Base-by-base conservation (phyloP, 1,140 invertebrate species). In the Drosophila lini region DNA sequence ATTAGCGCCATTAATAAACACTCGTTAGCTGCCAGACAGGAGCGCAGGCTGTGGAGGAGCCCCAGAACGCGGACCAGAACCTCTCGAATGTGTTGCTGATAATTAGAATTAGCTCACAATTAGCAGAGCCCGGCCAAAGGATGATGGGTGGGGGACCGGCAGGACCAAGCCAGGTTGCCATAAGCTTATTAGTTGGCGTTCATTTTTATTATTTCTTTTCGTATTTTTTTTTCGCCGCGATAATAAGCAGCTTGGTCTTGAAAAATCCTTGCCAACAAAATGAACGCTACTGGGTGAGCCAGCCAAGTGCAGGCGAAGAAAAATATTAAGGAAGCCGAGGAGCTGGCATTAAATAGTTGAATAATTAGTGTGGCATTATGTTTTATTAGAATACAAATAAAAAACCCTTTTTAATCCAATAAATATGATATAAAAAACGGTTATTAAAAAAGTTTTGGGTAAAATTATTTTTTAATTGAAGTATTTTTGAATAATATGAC, bases 81-180 rank as follows among this genome's bases (percentile, higher is more conserved):
- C 68, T 78, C 56, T 70, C 65, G 65, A 79, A 84, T 88, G 84
- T 84, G 84, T 78, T 81, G 77, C 77, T 88, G 68, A 89, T 88
- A 89, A 89, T 89, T 89, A 84, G 74, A 89, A 88, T 84, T 80
- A 89, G 74, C 84, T 68, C 84, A 84, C 84, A 88, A 89, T 88
- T 89, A 88, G 77, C 73, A 67, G 55, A 68, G 19, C 11, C 50
- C 42, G 28, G 25, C 34, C 7, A 25, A 19, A 45, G 50, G 56
- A 52, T 28, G 25, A 53, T 48, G 64, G 65, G 34, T 19, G 34
- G 58, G n/a, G 34, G 44, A 13, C 15, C 11, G 40, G 31, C 32
- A 40, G 60, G 45, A 50, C 67, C 22, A 40, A 40, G 36, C 42
- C 64, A 50, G 64, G 45, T 48, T 65, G 65, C 62, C 59, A 48